Conservation (phyloP, 2,113 vertebrate genomes). For the Callorhinus ursinus region DNA sequence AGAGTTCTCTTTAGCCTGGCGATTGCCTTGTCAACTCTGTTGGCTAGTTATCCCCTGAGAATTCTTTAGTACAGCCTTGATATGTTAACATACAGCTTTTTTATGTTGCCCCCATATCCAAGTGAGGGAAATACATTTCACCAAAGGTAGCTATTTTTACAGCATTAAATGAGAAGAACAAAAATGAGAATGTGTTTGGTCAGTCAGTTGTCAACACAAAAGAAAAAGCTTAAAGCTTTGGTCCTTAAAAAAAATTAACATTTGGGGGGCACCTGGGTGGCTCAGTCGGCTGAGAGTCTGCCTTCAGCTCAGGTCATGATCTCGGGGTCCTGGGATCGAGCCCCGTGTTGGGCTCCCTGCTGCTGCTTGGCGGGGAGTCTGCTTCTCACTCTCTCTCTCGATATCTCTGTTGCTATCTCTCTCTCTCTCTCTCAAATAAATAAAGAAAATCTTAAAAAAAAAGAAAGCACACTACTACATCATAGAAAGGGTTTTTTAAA, state of each 20-base stretch:
- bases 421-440: no score
- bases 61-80: neutral
- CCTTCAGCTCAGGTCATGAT: no score
- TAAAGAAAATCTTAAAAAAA: no score
- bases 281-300: no score
- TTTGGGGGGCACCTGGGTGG: no score
- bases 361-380: no score
- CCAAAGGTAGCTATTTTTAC: constrained; percentile 35
- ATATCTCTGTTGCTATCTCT: no score
- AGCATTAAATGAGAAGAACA: constrained; percentile 21
- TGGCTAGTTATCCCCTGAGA: neutral
- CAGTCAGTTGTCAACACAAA: neutral
- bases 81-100: constrained; percentile 15
- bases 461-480: no score
- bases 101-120: neutral
- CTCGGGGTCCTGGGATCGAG: no score
- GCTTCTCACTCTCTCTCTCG: no score
- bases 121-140: neutral
- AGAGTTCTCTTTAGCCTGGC: neutral
- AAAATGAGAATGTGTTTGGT: constrained; percentile 30
- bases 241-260: neutral
- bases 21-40: neutral
- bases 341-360: no score
- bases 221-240: neutral
- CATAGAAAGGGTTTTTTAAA: no score